Conservation (phyloP, 2,797 vertebrate genomes). For the Avahi laniger region DNA sequence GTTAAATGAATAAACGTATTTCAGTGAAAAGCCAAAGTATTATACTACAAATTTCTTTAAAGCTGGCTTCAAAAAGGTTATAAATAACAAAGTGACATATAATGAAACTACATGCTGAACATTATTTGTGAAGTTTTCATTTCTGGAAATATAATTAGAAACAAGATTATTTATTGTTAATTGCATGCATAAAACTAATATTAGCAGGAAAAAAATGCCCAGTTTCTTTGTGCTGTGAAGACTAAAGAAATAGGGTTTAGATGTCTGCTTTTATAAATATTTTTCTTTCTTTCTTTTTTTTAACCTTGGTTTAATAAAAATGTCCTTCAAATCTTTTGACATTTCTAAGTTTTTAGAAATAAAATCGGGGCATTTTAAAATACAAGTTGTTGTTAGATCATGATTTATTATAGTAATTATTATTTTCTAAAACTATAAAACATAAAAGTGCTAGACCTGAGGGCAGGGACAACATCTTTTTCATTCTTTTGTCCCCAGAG, state of each 20-base stretch:
- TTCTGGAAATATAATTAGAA: slow-evolving; percentile 54
- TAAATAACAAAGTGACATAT: neutral
- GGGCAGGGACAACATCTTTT: neutral
- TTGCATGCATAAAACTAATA: neutral
- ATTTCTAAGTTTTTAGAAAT: neutral
- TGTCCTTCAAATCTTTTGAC: neutral
- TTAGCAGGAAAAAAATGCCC: neutral
- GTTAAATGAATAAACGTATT: neutral
- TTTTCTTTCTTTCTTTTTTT: neutral
- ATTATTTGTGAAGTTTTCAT: neutral
- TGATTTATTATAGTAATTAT: slow-evolving; percentile 51
- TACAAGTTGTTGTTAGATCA: neutral
- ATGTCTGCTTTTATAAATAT: neutral
- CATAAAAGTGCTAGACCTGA: neutral
- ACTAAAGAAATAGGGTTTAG: neutral
- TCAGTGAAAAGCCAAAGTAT: neutral
- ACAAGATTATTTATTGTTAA: neutral
- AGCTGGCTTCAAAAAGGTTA: neutral
- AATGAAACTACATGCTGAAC: neutral
- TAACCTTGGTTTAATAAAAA: neutral
- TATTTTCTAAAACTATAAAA: slow-evolving; percentile 32
- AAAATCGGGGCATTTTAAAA: slow-evolving; percentile 33
- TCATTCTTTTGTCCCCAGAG: neutral
- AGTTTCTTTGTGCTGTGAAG: neutral
- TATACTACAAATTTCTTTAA: neutral